phyloP scores from a whole-genome alignment of 2,113 vertebrate genomes.

The Rhizomys pruinosus region DNA sequence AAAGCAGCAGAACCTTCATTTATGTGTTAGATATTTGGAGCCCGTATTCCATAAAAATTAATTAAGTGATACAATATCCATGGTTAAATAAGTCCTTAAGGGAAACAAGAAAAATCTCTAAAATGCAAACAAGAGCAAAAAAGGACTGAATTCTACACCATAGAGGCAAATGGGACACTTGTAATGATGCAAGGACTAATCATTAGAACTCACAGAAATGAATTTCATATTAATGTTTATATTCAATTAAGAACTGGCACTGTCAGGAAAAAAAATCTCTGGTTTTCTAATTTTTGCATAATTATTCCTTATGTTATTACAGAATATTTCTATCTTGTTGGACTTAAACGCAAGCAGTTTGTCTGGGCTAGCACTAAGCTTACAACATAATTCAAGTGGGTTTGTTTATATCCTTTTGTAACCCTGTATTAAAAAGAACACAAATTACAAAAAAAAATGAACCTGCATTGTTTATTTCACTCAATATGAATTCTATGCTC shows the following conservation, averaged over 20 bases:
- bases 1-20: background rate
- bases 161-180: background rate
- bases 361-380: background rate
- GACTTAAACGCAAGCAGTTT: background rate
- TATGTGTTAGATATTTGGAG: background rate
- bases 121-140: background rate
- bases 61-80: conserved; percentile 24
- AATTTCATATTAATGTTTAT: background rate
- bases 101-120: background rate
- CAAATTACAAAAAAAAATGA: background rate
- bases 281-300: background rate
- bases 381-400: fast-evolving
- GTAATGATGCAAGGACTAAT: background rate
- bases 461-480: background rate
- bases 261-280: background rate
- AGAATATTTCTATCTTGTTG: background rate
- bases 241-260: background rate
- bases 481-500: background rate
- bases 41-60: conserved; percentile 34
- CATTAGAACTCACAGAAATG: background rate
- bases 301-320: background rate
- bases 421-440: background rate
- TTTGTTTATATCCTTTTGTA: background rate
- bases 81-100: conserved; percentile 7
- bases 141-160: background rate